Base-by-base conservation (phyloP, 2,888 invertebrate genomes). In the Thymelicus acteon region DNA sequence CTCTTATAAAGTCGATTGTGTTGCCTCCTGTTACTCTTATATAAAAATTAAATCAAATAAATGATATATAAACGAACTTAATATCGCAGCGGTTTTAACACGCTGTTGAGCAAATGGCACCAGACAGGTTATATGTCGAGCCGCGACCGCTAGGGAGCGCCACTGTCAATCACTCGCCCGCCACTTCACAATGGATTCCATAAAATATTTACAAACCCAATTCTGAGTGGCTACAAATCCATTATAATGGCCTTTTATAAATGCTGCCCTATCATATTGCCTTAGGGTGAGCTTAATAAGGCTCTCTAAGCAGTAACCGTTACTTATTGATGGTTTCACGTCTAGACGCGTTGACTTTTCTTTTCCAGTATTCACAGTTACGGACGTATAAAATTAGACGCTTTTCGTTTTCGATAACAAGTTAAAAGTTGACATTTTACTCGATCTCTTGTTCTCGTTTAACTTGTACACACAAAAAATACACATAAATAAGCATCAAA, bases 201-300 rank as follows among this genome's bases (percentile, higher is more conserved):
- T 93, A 89, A 93, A 92, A 90, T 92, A 93, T 93, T 92, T 87
- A 93, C 90, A 87, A 87, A 86, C 84, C 83, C 88, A 90, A 91
- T 93, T 87, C 89, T 81, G 83, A 85, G 85, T 85, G 88, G 85
- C 86, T 88, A 82, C 88, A 82, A 86, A 87, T 88, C 89, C 89
- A 92, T 93, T 92, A 92, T 85, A 82, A 82, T 84, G 83, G 79
- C 80, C 82, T 86, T 91, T 87, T 87, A 79, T 78, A 80, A 81
- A 81, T 76, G 78, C 72, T 74, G 73, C 76, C 76, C 80, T 79
- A 79, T 80, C 80, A 76, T 78, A 77, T 79, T 79, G 75, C 78
- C 71, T 73, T 79, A 74, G 88, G 88, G 87, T 83, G 80, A 77
- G 79, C 79, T 81, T 85, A 88, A 87, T 84, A 86, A 85, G 83